These are phyloP conservation scores for Cephalopachus bancanus DNA, from an alignment of 2,797 vertebrate genomes.

Conservation along the genomic window DNA sequence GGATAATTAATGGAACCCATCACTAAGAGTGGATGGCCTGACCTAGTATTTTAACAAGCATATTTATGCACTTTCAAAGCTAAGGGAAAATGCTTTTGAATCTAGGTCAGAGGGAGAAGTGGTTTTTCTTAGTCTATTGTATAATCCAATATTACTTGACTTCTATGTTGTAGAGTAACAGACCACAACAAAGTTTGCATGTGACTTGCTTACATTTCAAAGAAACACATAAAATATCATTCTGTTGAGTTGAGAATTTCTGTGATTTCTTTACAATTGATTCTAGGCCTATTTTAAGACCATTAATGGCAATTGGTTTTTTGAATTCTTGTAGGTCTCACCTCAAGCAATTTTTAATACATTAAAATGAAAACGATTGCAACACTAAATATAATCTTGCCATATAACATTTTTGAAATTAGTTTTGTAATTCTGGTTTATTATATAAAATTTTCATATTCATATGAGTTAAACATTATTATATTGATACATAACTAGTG, in stretches of 20 bases:
- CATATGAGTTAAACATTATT: not conserved
- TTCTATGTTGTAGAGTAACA: conserved; percentile 32
- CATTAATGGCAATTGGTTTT: not conserved
- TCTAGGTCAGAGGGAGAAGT: conserved; percentile 57
- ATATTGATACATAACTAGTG: not conserved
- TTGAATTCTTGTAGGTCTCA: not conserved
- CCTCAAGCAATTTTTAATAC: conserved; percentile 22
- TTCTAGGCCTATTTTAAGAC: conserved; percentile 32
- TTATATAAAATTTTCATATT: not conserved
- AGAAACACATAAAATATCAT: conserved; percentile 41
- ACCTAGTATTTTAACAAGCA: conserved; percentile 59
- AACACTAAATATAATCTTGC: not conserved
- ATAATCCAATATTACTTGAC: conserved; percentile 63
- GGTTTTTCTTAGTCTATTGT: conserved; percentile 52
- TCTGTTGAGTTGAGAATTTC: conserved; percentile 40
- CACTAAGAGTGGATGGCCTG: conserved; percentile 42
- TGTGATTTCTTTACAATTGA: conserved; percentile 35
- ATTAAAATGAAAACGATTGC: conserved; percentile 19
- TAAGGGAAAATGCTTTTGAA: conserved; percentile 60
- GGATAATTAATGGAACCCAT: conserved; percentile 69
- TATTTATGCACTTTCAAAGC: conserved; percentile 73
- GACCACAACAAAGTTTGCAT: conserved; percentile 1
- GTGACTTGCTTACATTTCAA: conserved; percentile 55
- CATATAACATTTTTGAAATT: not conserved
- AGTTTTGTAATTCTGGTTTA: conserved; percentile 20